phyloP scores from a whole-genome alignment of 2,888 invertebrate species.

The Boloria selene region DNA sequence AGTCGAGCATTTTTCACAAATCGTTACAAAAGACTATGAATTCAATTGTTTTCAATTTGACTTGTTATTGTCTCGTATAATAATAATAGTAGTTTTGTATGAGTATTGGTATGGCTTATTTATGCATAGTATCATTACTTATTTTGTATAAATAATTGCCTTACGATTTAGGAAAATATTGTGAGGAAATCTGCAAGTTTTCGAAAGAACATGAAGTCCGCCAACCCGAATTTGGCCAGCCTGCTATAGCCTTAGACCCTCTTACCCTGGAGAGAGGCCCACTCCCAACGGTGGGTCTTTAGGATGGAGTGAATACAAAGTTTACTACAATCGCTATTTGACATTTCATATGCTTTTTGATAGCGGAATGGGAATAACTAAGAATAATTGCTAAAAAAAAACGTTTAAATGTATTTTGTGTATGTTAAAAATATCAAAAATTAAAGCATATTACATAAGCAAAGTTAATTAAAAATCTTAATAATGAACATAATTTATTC shows the following conservation, averaged over 20 bases:
- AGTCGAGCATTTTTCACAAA: conserved; percentile 29
- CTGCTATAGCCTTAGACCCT: too few species aligned
- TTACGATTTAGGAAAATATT: background rate
- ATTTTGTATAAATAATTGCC: background rate
- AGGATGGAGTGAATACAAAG: too few species aligned
- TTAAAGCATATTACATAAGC: conserved; percentile 13
- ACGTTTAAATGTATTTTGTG: background rate
- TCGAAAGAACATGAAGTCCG: too few species aligned
- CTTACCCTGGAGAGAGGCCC: too few species aligned
- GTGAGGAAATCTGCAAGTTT: background rate
- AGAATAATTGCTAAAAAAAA: too few species aligned
- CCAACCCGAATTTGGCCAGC: too few species aligned
- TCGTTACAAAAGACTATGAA: conserved; percentile 34
- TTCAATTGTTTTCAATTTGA: conserved; percentile 33
- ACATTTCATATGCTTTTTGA: too few species aligned
- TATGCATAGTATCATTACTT: too few species aligned
- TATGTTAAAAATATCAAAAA: background rate
- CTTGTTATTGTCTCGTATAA: conserved; percentile 16
- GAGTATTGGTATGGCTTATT: too few species aligned
- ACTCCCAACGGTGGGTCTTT: too few species aligned
- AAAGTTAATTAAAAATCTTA: conserved; percentile 27
- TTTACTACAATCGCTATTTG: too few species aligned
- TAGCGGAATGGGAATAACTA: too few species aligned
- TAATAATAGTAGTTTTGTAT: background rate
- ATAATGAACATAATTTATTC: conserved; percentile 25